phyloP scores from a whole-genome alignment of 2,113 vertebrate species.

The Patagioenas fasciata region DNA sequence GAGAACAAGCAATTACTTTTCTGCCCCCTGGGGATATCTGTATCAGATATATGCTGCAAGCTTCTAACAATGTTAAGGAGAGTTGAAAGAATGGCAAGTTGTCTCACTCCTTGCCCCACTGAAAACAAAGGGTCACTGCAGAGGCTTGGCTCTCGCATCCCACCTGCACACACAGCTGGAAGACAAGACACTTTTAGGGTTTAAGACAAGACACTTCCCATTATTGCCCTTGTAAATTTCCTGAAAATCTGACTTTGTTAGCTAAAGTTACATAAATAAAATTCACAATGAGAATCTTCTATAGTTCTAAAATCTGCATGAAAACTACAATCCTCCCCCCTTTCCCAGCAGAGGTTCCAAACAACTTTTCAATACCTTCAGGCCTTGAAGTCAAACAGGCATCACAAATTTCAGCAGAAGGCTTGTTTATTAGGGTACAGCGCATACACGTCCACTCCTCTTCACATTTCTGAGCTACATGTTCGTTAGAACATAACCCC shows the following conservation, averaged over 20 bases:
- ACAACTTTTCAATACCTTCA: conserved; percentile 74
- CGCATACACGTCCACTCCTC: conserved; percentile 86
- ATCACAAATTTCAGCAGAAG: conserved; percentile 80
- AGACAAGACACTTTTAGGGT: neutral
- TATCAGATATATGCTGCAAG: neutral
- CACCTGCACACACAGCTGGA: neutral
- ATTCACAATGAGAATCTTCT: neutral
- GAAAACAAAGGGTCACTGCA: neutral
- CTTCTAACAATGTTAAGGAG: neutral
- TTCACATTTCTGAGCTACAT: conserved; percentile 78
- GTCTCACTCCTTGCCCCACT: neutral
- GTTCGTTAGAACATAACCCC: conserved; percentile 52
- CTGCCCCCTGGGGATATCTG: neutral
- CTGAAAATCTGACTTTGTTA: neutral
- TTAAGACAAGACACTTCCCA: neutral
- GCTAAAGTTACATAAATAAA: neutral
- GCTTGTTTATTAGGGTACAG: conserved; percentile 89
- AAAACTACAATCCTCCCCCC: neutral
- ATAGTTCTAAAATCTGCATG: neutral
- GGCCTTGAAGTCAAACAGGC: conserved; percentile 87
- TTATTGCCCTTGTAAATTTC: neutral
- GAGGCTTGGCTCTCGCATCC: neutral
- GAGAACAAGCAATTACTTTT: neutral
- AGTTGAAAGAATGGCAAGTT: neutral
- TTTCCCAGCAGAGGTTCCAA: neutral